phyloP scores from a whole-genome alignment of 2,113 vertebrate genomes.

The Laticauda laticaudata region DNA sequence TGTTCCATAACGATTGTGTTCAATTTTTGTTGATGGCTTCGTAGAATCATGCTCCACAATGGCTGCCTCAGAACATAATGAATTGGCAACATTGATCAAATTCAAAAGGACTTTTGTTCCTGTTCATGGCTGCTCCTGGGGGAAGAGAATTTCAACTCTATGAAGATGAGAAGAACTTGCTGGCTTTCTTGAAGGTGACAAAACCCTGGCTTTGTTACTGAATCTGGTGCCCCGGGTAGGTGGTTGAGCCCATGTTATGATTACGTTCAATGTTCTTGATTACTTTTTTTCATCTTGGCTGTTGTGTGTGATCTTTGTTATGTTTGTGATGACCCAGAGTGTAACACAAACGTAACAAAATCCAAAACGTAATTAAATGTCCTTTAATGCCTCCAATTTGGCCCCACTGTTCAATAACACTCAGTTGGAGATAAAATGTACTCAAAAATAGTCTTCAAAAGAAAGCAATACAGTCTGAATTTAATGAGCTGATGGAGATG shows the following conservation, averaged over 20 bases:
- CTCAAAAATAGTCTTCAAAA: no score
- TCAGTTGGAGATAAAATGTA: no score
- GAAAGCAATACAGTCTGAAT: no score
- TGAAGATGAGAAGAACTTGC: neutral
- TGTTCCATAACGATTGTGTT: neutral
- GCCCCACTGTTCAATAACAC: no score
- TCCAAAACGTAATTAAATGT: no score
- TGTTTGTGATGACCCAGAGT: no score
- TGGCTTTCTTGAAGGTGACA: neutral
- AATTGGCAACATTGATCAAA: no score
- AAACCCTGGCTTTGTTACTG: neutral
- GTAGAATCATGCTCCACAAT: neutral
- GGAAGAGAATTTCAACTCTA: neutral
- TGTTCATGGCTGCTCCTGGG: neutral
- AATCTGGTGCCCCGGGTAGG: neutral
- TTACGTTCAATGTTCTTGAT: neutral
- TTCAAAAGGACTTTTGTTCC: neutral
- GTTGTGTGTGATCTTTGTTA: neutral
- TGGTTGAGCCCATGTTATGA: neutral
- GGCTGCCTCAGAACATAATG: neutral
- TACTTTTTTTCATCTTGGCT: neutral
- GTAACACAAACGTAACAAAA: no score
- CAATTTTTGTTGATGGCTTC: neutral
- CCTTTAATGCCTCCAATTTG: no score
- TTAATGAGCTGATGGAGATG: no score